phyloP scores from a whole-genome alignment of 2,113 vertebrate genomes.

The Lamprologus sp. region DNA sequence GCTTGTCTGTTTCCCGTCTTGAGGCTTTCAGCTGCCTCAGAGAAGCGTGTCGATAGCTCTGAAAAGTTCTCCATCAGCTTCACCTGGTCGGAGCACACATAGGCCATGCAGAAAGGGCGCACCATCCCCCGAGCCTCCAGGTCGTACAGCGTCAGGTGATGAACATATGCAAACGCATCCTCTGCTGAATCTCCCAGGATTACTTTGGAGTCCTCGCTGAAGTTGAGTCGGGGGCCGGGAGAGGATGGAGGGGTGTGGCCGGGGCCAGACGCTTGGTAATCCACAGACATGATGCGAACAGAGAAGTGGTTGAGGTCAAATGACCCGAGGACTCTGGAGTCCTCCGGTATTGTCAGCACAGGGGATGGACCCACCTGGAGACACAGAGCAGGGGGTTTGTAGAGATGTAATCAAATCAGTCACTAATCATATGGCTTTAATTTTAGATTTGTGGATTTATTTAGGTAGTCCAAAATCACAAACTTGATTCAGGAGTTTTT shows the following conservation, averaged over 20 bases:
- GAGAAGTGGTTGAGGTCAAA: conserved; percentile 97
- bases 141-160: conserved; percentile 91
- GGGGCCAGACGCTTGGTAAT: conserved; percentile 91
- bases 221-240: conserved; percentile 82
- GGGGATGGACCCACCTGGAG: conserved; percentile 87
- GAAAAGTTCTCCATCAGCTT: conserved; percentile 91
- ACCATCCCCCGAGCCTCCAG: conserved; percentile 92
- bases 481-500: background rate
- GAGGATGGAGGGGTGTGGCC: conserved; percentile 66
- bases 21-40: conserved; percentile 86
- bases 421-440: background rate
- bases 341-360: conserved; percentile 85
- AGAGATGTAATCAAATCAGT: background rate
- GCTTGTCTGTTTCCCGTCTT: conserved; percentile 93
- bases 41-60: conserved; percentile 81
- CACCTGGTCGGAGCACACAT: conserved; percentile 84
- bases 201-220: conserved; percentile 91
- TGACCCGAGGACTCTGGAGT: conserved; percentile 76
- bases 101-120: conserved; percentile 94
- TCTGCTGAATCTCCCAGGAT: conserved; percentile 89
- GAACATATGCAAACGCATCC: conserved; percentile 87
- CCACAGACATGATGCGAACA: conserved; percentile 95
- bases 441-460: background rate
- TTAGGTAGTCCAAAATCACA: background rate
- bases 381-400: background rate